Evolutionary conservation across 2,797 vertebrate genomes (phyloP), one percentile per base, ranked within the genome.

Genomic region (Etheostoma perlongum): DNA sequence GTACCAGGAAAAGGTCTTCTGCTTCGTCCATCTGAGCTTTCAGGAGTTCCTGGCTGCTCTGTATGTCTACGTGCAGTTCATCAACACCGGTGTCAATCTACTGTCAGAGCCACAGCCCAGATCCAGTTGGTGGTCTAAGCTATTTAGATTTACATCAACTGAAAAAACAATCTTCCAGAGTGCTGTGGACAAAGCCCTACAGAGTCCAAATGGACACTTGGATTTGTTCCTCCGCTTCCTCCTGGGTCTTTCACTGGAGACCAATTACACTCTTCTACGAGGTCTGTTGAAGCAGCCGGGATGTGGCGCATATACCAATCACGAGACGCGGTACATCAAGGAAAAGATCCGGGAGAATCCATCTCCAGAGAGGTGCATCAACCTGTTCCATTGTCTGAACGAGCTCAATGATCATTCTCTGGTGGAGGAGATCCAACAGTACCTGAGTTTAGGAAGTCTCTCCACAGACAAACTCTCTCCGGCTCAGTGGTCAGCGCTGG

Each of bases 11-110:
- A 71, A 46, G 27, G n/a, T 78, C 16, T 78, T 70, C 78, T 80
- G 78, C 25, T 74, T 74, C 15, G n/a, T 44, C 13, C 42, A 44
- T 80, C 53, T 79, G 47, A 83, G 73, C 13, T 8, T 86, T 63
- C 85, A 83, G 42, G 78, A 78, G 63, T 84, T 84, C 55, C 65
- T 81, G 61, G 81, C 81, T 71, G 81, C 81, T 67, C 57, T 83
- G 5, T 62, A 83, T 47, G 76, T 77, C 13, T 67, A 44, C 60
- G 54, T 72, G 52, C 81, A 67, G 49, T 84, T 78, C 62, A 36
- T 55, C 52, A 72, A 67, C 30, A 57, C 67, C 40, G 62, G 71
- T 5, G 46, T 62, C 21, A 58, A 74, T 2, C 27, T 78, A 2
- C 25, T 78, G 27, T 18, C 30, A 53, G 44, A 67, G 47, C 14